phyloP scores from a whole-genome alignment of 2,888 invertebrate genomes.

The Clivina fossor region DNA sequence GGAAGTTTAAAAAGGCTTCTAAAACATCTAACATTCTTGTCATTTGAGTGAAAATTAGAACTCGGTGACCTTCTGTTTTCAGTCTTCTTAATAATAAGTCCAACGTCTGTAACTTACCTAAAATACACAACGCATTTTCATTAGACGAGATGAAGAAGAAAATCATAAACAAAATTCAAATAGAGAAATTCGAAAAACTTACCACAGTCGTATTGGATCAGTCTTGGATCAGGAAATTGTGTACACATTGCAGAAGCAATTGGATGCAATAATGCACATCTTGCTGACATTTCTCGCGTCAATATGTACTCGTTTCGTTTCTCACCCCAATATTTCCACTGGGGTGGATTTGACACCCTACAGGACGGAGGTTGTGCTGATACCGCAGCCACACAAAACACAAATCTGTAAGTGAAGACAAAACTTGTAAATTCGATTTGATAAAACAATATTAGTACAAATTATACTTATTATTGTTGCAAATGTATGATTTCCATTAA shows the following conservation, averaged over 20 bases:
- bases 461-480: too few species aligned
- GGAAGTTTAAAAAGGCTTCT: slow-evolving; percentile 94
- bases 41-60: slow-evolving; percentile 99
- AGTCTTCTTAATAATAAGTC: slow-evolving; percentile 79
- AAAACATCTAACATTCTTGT: slow-evolving; percentile 97
- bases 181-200: too few species aligned
- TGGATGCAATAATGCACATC: slow-evolving; percentile 72
- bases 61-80: slow-evolving; percentile 83
- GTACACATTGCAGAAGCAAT: slow-evolving; percentile 80
- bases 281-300: slow-evolving; percentile 61
- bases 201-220: slow-evolving; percentile 99
- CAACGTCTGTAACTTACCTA: slow-evolving; percentile 86
- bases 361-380: slow-evolving; percentile 65
- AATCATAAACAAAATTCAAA: too few species aligned
- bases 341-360: slow-evolving; percentile 71
- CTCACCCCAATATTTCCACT: slow-evolving; percentile 60
- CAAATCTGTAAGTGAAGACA: slow-evolving; percentile 61
- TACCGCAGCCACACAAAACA: slow-evolving; percentile 76
- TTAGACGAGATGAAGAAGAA: too few species aligned
- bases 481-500: too few species aligned
- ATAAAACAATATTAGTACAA: too few species aligned
- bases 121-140: slow-evolving; percentile 35
- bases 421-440: too few species aligned
- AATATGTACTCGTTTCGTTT: slow-evolving; percentile 57
- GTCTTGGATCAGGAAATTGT: slow-evolving; percentile 95